These are phyloP conservation scores for Halesus radiatus DNA, from an alignment of 1,140 invertebrate species.

Conservation along the genomic window DNA sequence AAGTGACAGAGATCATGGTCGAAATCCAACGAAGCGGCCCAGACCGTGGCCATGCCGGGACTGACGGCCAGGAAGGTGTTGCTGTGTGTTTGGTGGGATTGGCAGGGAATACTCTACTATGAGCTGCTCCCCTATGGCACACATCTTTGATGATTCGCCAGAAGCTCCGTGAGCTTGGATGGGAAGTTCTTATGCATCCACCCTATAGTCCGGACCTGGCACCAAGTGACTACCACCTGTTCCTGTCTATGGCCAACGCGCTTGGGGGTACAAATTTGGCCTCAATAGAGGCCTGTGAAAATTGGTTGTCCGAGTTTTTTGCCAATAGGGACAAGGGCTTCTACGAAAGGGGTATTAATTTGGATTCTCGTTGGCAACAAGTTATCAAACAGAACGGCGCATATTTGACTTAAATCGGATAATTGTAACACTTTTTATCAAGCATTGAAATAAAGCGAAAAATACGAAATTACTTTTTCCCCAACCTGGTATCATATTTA, in stretches of 20 bases:
- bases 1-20: not conserved
- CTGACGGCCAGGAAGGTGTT: conserved; percentile 20
- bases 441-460: not conserved
- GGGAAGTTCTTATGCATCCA: conserved; percentile 22
- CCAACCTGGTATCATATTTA: too few relatives aligned
- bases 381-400: conserved; percentile 10
- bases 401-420: conserved; percentile 30
- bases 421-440: too few relatives aligned
- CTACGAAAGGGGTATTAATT: not conserved
- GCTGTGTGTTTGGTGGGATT: conserved; percentile 25
- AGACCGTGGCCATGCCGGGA: too few relatives aligned
- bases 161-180: not conserved
- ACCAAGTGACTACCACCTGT: not conserved
- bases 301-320: conserved; percentile 10
- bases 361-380: conserved; percentile 10
- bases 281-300: conserved; percentile 2
- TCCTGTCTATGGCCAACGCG: conserved; percentile 10
- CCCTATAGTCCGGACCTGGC: conserved; percentile 22
- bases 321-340: conserved; percentile 17
- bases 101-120: conserved; percentile 26
- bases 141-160: not conserved
- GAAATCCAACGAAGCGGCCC: too few relatives aligned
- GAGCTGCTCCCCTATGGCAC: conserved; percentile 9
- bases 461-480: conserved; percentile 25
- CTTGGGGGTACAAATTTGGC: not conserved